These are phyloP conservation scores for Metallyticus violacea DNA, from an alignment of 2,888 invertebrate species.

Conservation along the genomic window DNA sequence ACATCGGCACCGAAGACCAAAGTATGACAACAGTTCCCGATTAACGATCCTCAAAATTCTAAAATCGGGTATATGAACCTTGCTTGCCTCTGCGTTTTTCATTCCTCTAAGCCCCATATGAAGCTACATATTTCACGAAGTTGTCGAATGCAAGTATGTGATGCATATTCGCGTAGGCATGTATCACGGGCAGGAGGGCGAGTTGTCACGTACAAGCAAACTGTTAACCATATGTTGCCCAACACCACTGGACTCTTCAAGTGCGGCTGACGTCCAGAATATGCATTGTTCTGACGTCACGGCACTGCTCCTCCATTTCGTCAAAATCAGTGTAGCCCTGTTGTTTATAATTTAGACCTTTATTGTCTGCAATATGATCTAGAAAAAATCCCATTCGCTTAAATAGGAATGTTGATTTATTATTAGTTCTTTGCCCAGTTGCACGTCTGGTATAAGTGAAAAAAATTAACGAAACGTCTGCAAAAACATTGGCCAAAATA, in stretches of 20 bases:
- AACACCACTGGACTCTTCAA: not conserved
- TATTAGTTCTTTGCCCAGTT: no score
- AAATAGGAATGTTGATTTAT: no score
- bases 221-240: not conserved
- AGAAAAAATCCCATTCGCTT: no score
- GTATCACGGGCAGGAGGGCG: not conserved
- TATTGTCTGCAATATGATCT: not conserved
- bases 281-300: not conserved
- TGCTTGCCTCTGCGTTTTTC: no score
- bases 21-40: no score
- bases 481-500: no score
- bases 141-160: not conserved
- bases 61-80: no score
- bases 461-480: no score
- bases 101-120: not conserved
- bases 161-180: not conserved
- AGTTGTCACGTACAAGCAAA: not conserved
- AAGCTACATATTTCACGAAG: not conserved
- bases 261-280: not conserved
- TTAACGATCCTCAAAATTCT: no score
- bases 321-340: not conserved
- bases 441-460: no score
- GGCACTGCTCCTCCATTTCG: not conserved
- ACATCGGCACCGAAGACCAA: no score
- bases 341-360: not conserved